Evolutionary conservation across 2,113 vertebrate genomes (phyloP), one percentile per base, ranked within the genome.

Genomic region (Salvelinus sp.): DNA sequence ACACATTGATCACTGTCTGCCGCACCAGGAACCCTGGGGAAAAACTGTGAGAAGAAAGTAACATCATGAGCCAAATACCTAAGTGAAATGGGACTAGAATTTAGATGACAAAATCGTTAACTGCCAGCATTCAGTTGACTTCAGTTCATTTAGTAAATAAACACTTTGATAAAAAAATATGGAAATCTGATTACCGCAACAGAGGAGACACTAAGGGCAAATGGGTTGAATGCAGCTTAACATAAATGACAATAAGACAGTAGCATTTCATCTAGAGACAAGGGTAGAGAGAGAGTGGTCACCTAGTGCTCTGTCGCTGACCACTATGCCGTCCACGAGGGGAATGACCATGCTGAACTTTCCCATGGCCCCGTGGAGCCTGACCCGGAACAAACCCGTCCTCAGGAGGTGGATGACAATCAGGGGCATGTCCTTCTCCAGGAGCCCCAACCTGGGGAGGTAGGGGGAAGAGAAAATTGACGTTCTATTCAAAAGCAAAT

Each of bases 341-440:
- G 97, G 97, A 77, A 97, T 96, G 77, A 96, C 97, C 96, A 98
- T 95, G 73, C 95, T 96, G 92, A 98, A 97, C 87, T 98, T 98
- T 76, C 96, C 96, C 82, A 95, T 93, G 76, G 94, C 92, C 85
- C 96, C 96, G 79, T 97, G 96, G 72, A 98, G 93, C 87, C 95
- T 95, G 86, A 98, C 95, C 78, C 97, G 93, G 91, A 98, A 98
- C 77, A 98, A 94, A 80, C 97, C 97, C 73, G 96, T 98, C 89
- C 95, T 96, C 89, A 98, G 90, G 62, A 97, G 96, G 75, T 98
- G 97, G 85, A 98, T 98, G 88, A 98, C 98, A 83, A 98, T 95
- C 82, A 98, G 93, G 73, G 97, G 96, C 84, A 98, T 92, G 30
- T 98, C 96, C 85, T 97, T 97, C 90, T 98, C 97, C 64, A 96